Evolutionary conservation across 2,113 vertebrate species (phyloP).

Genomic region (Hemicordylus capensis): DNA sequence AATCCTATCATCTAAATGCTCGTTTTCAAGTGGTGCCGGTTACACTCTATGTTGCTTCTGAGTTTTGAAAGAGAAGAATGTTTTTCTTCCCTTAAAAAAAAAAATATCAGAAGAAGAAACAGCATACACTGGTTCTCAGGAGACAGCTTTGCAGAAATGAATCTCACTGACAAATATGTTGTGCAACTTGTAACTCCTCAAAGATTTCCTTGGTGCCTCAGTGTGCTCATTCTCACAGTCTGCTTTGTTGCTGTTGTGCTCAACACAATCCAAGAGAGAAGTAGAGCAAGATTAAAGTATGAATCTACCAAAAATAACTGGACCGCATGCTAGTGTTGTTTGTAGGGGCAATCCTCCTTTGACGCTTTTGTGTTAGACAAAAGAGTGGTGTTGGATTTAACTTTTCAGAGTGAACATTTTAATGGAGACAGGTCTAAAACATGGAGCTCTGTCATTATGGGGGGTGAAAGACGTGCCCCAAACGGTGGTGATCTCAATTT

Average conservation of each 20-base stretch:
- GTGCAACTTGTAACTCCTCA: conserved; percentile 49
- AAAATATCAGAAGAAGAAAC: conserved; percentile 34
- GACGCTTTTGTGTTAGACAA: background rate
- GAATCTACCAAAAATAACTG: background rate
- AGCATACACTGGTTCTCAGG: conserved; percentile 35
- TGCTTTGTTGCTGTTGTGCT: background rate
- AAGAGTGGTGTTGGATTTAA: background rate
- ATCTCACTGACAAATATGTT: conserved; percentile 44
- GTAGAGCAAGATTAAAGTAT: background rate
- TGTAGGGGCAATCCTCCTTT: background rate
- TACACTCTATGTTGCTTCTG: no score
- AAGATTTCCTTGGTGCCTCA: conserved; percentile 41
- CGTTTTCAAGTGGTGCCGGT: background rate
- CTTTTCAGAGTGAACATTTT: conserved; percentile 24
- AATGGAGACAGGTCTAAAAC: conserved; percentile 36
- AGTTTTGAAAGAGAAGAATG: background rate
- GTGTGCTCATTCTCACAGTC: background rate
- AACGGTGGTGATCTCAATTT: conserved; percentile 55
- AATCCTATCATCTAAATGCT: no score
- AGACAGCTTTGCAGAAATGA: background rate
- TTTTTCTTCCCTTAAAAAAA: conserved; percentile 4
- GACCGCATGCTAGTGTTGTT: background rate
- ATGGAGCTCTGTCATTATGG: conserved; percentile 46
- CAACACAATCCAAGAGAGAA: background rate
- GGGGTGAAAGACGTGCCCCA: conserved; percentile 37